Base-by-base conservation (phyloP, 2,888 invertebrate species). In the Notodonta dromedarius region DNA sequence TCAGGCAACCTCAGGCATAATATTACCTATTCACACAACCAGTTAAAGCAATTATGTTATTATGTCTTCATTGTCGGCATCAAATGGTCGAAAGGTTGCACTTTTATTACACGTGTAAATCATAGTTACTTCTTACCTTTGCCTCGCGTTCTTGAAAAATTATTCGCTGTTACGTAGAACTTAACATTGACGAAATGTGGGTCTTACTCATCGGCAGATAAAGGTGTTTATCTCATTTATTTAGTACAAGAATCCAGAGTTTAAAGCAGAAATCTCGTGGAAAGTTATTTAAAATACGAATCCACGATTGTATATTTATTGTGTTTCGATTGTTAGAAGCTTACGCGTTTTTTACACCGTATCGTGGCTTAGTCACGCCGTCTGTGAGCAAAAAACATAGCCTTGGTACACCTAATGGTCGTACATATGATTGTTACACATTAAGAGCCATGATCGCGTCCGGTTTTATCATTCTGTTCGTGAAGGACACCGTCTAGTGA, bases 331-430 rank as follows among this genome's bases (percentile, higher is more conserved):
- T 50, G 50, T 50, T 14, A 16, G 5, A 14, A 9, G 50, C 12
- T 16, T 50, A 50, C n/a, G 50, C 50, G 50, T 50, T 50, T 50
- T 42, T 50, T 50, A 16, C 9, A 14, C 50, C 5, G 16, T 5
- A 50, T 59, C 56, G 60, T 48, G 64, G 57, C 78, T 90, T 87
- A 91, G 90, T 91, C 89, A 91, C 81, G 87, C 80, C 74, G 82
- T 73, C 71, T 64, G 69, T 67, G 63, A 69, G 85, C 89, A 91
- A 91, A 91, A 91, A 91, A 80, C 72, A 55, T 57, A 85, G 77
- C 91, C 91, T 92, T 91, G 89, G 77, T 78, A 71, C 75, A 77
- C 76, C 85, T 85, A 84, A 86, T 85, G 81, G 75, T 78, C 60
- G 64, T 74, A 83, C 85, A 85, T 84, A 85, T 85, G 84, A 85